Base-by-base conservation (phyloP, 1,140 invertebrate genomes). In the Drosophila sechellia region DNA sequence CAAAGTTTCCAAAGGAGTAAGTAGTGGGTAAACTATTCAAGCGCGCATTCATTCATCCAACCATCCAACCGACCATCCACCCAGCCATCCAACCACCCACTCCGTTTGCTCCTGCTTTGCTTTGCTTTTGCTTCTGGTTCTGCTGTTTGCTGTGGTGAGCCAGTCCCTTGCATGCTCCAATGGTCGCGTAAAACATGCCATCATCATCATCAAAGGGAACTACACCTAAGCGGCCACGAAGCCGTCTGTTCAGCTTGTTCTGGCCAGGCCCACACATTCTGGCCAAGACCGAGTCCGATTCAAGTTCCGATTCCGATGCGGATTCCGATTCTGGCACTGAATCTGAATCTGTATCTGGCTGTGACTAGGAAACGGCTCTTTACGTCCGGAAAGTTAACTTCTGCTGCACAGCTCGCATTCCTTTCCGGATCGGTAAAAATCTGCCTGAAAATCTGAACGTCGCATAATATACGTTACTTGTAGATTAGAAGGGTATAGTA, bases 191-290 rank as follows among this genome's bases (percentile, higher is more conserved):
- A 87, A 86, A 87, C 83, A 86, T 86, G 83, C 75, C 83, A 87
- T 87, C 83, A 85, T 84, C 81, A 86, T 86, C 64, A 70, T 70
- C 66, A 70, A 87, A 87, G 83, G 79, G 84, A 89, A 87, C 83
- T 89, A 83, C 81, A 87, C 83, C 83, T 83, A 87, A 87, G 75
- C 84, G 84, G 79, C 83, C 83, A 89, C 86, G 79, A 83, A 87
- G 79, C 75, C 78, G 78, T 48, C 74, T 80, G 81, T 54, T 66
- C 34, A 31, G 61, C 65, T 69, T 66, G 65, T 66, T 69, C 35
- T 27, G 34, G 56, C 56, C 61, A 37, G 56, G 45, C 25, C 35
- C 43, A 35, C 12, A 37, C 57, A 20, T 42, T 22, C 25, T 39
- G 63, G 11, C 17, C 31, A 0, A n/a, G 42, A 20, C 52, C n/a